phyloP scores from a whole-genome alignment of 2,797 vertebrate genomes.

The Mallotus villosus region DNA sequence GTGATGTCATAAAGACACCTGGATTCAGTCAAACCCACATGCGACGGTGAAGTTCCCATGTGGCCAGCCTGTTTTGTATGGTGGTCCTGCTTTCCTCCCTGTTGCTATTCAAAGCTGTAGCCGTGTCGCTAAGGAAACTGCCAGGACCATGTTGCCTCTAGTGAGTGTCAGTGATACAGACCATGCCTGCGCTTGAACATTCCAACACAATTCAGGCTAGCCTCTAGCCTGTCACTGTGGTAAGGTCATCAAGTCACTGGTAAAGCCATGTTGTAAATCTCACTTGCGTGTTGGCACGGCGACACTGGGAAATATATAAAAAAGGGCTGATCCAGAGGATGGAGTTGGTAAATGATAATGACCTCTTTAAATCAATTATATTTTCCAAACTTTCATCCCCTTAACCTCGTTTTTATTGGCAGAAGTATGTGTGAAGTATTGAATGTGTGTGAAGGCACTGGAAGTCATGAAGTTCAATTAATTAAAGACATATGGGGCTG shows the following conservation, averaged over 20 bases:
- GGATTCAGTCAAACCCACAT: conserved; percentile 6
- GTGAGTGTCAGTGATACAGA: conserved; percentile 17
- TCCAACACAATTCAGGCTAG: conserved; percentile 18
- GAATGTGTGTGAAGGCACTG: neutral
- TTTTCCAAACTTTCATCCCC: conserved; percentile 4
- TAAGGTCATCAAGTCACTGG: conserved; percentile 5
- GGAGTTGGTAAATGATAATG: neutral
- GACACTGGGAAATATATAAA: neutral
- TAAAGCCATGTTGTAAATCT: conserved; percentile 12
- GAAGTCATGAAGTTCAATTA: neutral
- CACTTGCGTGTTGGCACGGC: conserved; percentile 1
- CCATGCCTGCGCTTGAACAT: conserved; percentile 11
- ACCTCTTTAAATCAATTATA: conserved; percentile 3
- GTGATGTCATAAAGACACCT: conserved; percentile 11
- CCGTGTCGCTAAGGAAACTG: conserved; percentile 10
- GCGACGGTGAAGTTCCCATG: neutral
- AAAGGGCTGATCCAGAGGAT: neutral
- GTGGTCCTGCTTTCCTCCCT: neutral
- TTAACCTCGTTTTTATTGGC: neutral
- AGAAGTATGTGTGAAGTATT: neutral
- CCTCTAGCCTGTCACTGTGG: conserved; percentile 8
- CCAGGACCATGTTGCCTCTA: neutral
- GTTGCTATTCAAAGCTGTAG: conserved; percentile 3
- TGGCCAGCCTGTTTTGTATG: neutral
- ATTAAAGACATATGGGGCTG: neutral